phyloP scores from a whole-genome alignment of 2,113 vertebrate genomes.

The Meleagris gallopavo region DNA sequence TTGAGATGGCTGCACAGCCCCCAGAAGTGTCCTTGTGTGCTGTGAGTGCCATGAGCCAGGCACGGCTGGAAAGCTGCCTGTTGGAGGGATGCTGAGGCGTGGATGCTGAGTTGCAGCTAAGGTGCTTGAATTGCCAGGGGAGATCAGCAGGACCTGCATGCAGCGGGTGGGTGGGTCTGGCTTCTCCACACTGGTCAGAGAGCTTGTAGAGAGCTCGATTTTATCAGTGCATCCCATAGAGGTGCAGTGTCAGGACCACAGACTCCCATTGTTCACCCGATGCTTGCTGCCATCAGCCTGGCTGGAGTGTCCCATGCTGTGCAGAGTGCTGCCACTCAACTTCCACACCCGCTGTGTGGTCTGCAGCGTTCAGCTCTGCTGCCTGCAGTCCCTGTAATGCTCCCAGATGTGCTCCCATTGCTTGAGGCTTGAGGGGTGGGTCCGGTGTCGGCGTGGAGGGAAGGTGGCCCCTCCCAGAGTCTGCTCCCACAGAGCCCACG shows the following conservation, averaged over 20 bases:
- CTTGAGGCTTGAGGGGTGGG: background rate
- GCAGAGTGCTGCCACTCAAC: background rate
- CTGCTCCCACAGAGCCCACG: background rate
- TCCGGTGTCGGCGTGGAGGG: background rate
- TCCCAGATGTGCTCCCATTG: background rate
- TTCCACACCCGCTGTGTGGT: fast-evolving
- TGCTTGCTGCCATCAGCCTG: background rate
- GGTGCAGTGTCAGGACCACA: background rate
- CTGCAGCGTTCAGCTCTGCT: background rate
- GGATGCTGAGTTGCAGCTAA: background rate
- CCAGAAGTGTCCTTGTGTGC: background rate
- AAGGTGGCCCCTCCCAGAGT: background rate
- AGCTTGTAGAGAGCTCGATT: background rate
- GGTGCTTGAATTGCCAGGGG: background rate
- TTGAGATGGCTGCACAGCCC: background rate
- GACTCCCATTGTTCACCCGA: background rate
- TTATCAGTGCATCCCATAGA: background rate
- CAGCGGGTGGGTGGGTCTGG: background rate
- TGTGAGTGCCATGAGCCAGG: background rate
- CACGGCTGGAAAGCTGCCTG: background rate
- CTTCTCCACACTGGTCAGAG: background rate
- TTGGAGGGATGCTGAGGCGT: no score
- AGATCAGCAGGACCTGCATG: background rate
- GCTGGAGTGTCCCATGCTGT: background rate
- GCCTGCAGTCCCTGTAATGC: background rate